These are phyloP conservation scores for Cerceris ruficornis DNA, from an alignment of 2,888 invertebrate species.

Conservation along the genomic window DNA sequence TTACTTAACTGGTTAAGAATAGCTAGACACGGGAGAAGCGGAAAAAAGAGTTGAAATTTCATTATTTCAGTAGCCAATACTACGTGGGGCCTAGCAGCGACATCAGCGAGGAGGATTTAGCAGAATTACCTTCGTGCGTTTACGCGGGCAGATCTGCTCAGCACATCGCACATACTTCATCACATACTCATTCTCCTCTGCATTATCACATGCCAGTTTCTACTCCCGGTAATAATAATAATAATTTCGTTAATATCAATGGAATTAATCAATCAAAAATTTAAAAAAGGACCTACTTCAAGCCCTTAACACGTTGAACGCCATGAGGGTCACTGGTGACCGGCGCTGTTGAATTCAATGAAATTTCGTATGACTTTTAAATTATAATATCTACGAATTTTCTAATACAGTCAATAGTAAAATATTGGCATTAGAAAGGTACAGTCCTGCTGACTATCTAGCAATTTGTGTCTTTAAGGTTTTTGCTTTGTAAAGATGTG, in stretches of 20 bases:
- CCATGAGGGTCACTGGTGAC: too few species aligned
- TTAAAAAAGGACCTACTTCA: neutral
- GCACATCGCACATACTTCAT: conserved; percentile 74
- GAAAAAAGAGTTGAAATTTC: neutral
- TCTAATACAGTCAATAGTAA: neutral
- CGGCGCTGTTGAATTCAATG: too few species aligned
- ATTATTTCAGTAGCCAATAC: conserved; percentile 73
- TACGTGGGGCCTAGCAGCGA: conserved; percentile 80
- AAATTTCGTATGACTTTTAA: too few species aligned
- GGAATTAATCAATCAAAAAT: neutral
- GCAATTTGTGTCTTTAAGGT: too few species aligned
- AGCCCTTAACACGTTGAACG: neutral
- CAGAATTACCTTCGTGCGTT: conserved; percentile 91
- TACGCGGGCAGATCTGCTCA: conserved; percentile 86
- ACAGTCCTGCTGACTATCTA: too few species aligned
- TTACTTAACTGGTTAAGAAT: neutral
- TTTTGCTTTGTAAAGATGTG: too few species aligned
- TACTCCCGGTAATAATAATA: conserved; percentile 72
- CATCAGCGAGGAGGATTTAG: conserved; percentile 85
- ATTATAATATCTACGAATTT: neutral
- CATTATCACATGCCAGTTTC: conserved; percentile 79
- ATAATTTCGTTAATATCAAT: neutral
- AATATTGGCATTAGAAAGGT: too few species aligned
- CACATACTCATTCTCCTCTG: conserved; percentile 76
- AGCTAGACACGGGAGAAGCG: too few species aligned